Evolutionary conservation across 2,797 vertebrate species (phyloP).

Genomic region (Pelodytes ibericus): DNA sequence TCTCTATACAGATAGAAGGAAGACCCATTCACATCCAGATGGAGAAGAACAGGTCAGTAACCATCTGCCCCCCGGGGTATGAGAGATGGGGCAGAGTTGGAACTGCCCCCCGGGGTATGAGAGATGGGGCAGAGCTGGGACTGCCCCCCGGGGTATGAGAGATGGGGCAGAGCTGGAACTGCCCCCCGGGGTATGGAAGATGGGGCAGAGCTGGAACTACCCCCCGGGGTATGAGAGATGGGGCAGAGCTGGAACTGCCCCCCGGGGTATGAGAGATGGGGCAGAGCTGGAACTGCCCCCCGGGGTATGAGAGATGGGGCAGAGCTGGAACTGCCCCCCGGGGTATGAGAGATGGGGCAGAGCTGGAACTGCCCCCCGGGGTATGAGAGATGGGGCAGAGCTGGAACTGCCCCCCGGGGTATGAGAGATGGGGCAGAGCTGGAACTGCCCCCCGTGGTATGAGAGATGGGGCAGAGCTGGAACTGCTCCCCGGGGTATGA

Average conservation of each 20-base stretch:
- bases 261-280: not conserved
- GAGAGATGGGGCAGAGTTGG: too few species aligned
- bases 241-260: too few species aligned
- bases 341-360: constrained; percentile 73
- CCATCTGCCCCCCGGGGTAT: too few species aligned
- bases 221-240: too few species aligned
- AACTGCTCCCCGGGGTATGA: not conserved
- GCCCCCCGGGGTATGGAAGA: too few species aligned
- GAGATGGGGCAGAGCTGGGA: not conserved
- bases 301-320: too few species aligned
- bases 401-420: fast-evolving
- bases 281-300: not conserved
- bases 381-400: too few species aligned
- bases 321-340: too few species aligned
- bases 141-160: not conserved
- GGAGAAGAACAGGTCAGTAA: constrained; percentile 83
- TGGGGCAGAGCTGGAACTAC: too few species aligned
- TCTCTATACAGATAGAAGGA: constrained; percentile 77
- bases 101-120: fast-evolving
- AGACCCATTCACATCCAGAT: constrained; percentile 77
- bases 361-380: constrained; percentile 67
- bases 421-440: not conserved
- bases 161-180: too few species aligned
- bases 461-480: too few species aligned
- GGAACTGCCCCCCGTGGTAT: not conserved